These are phyloP conservation scores for Dendrocincla fuliginosa DNA, from an alignment of 2,797 vertebrate species.

Conservation along the genomic window DNA sequence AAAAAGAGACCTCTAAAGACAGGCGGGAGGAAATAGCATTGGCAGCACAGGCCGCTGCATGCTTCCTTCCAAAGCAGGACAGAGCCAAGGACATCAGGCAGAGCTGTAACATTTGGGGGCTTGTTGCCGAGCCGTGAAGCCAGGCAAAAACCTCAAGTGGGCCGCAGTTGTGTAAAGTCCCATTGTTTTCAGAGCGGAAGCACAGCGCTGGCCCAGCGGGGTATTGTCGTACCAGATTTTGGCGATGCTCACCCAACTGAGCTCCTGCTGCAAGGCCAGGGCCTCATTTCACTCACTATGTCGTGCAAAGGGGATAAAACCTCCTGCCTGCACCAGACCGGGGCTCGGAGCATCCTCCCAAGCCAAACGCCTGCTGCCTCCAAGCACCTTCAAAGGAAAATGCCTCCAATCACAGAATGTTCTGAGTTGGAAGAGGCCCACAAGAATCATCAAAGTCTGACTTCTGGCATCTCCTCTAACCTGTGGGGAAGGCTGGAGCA, in stretches of 20 bases:
- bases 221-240: neutral
- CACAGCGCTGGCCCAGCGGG: rapidly evolving
- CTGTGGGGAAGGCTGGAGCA: neutral
- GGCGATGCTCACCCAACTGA: neutral
- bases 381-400: neutral
- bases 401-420: neutral
- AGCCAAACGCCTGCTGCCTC: neutral
- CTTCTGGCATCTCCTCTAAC: neutral
- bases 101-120: conserved; percentile 50
- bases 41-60: conserved; percentile 4
- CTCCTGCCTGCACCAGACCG: neutral
- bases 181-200: conserved; percentile 26
- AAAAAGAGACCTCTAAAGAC: conserved; percentile 58
- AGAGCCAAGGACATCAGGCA: conserved; percentile 60
- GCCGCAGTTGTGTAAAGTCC: conserved; percentile 47
- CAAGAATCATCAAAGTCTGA: neutral
- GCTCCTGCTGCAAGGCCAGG: neutral
- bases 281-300: neutral
- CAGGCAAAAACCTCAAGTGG: conserved; percentile 19
- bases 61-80: conserved; percentile 47
- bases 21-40: conserved; percentile 50
- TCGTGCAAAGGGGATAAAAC: neutral
- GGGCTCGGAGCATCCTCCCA: neutral
- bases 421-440: neutral
- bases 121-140: conserved; percentile 1